Conservation (phyloP, 2,888 invertebrate genomes). For the Monopis laevigella region DNA sequence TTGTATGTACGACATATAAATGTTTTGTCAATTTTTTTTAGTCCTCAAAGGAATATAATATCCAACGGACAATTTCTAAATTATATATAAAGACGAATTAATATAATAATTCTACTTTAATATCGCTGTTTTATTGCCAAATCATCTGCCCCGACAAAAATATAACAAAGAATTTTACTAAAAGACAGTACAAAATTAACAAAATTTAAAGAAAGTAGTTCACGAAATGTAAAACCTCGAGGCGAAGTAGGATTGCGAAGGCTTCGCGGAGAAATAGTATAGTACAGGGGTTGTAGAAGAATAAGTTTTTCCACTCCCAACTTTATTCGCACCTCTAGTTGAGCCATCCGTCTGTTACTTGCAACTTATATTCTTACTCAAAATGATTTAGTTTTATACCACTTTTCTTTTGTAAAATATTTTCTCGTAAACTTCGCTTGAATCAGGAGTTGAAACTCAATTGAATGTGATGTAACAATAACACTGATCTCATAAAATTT, state of each 20-base stretch:
- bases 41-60: too few species aligned
- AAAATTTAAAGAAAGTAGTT: not conserved
- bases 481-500: constrained; percentile 4
- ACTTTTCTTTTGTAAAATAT: constrained; percentile 50
- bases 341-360: constrained; percentile 43
- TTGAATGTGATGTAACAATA: constrained; percentile 8
- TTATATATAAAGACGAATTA: too few species aligned
- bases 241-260: constrained; percentile 57
- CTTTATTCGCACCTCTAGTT: constrained; percentile 59
- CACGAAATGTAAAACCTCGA: constrained; percentile 24
- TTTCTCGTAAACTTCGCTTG: constrained; percentile 30
- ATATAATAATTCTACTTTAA: too few species aligned
- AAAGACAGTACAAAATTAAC: too few species aligned
- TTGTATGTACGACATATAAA: too few species aligned
- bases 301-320: constrained; percentile 63
- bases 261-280: constrained; percentile 37
- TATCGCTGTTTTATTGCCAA: too few species aligned
- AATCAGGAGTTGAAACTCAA: constrained; percentile 1
- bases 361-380: constrained; percentile 59
- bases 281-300: constrained; percentile 41
- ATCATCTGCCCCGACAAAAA: too few species aligned
- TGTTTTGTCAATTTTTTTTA: too few species aligned
- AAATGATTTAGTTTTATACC: constrained; percentile 61
- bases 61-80: too few species aligned
- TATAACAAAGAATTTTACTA: too few species aligned